A percentile compares a stretch with the other conserved stretches of the same genome.
These are phyloP conservation scores for Thereva unica DNA, from an alignment of 2,888 invertebrate species.

Conservation along the genomic window DNA sequence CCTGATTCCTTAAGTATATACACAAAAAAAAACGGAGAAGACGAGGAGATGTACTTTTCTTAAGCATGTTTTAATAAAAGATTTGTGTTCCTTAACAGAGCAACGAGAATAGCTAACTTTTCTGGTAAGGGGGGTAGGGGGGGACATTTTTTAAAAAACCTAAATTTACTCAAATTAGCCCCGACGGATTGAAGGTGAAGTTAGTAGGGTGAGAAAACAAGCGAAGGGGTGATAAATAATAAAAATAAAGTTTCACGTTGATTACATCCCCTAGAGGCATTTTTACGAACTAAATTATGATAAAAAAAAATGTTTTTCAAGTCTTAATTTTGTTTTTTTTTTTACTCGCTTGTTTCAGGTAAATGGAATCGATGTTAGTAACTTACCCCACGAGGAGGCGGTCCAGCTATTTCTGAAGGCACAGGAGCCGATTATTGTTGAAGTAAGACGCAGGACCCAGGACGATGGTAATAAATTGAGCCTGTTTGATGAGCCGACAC, in stretches of 20 bases:
- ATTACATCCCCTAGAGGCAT: not conserved
- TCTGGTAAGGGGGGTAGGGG: too few relatives aligned
- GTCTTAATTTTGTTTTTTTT: not conserved
- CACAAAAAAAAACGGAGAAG: not conserved
- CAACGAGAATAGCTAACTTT: too few relatives aligned
- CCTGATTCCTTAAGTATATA: not conserved
- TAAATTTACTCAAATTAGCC: too few relatives aligned
- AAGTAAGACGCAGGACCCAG: slow-evolving; percentile 59
- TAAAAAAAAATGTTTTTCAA: not conserved
- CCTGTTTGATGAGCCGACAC: slow-evolving; percentile 38
- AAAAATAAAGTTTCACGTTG: not conserved
- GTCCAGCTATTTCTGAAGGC: slow-evolving; percentile 62
- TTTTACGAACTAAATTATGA: not conserved
- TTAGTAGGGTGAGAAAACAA: too few relatives aligned
- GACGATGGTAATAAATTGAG: slow-evolving; percentile 40
- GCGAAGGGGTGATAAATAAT: not conserved
- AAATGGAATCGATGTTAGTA: slow-evolving; percentile 64
- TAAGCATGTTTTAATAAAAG: too few relatives aligned
- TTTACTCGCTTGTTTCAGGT: slow-evolving; percentile 53
- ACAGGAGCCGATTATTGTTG: slow-evolving; percentile 63
- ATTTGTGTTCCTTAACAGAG: too few relatives aligned
- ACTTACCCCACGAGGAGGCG: slow-evolving; percentile 63
- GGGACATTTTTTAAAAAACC: too few relatives aligned
- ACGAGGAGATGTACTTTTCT: too few relatives aligned
- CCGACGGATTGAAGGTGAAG: too few relatives aligned